A percentile compares a stretch with the other conserved stretches of the same genome.
Evolutionary conservation across 2,888 invertebrate species (phyloP).

Genomic region (Parnassius mnemosyne): DNA sequence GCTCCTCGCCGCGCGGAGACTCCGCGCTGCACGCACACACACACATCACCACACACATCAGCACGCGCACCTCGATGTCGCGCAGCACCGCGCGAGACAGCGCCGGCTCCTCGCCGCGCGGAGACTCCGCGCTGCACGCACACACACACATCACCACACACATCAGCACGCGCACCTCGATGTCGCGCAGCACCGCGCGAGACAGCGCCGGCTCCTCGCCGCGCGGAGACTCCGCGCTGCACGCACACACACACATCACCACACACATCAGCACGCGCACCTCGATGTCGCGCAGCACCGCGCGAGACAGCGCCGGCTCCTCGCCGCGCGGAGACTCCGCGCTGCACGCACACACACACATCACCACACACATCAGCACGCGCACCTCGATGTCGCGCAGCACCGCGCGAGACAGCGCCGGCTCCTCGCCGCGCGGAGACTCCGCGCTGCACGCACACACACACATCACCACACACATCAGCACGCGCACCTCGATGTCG

Average conservation of each 20-base stretch:
- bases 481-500: constrained; percentile 96
- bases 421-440: constrained; percentile 46
- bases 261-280: constrained; percentile 95
- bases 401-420: constrained; percentile 83
- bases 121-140: constrained; percentile 12
- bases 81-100: constrained; percentile 88
- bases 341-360: background rate
- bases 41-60: constrained; percentile 70
- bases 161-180: constrained; percentile 96
- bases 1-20: constrained; percentile 46
- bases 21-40: constrained; percentile 2
- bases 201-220: constrained; percentile 76
- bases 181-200: constrained; percentile 90
- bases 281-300: constrained; percentile 93
- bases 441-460: constrained; percentile 2
- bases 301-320: constrained; percentile 82
- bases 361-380: constrained; percentile 87
- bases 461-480: constrained; percentile 70
- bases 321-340: constrained; percentile 35
- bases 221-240: constrained; percentile 20
- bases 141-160: background rate
- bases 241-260: background rate
- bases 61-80: constrained; percentile 96
- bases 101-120: constrained; percentile 50
- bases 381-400: constrained; percentile 96